Base-by-base conservation (phyloP, 2,113 vertebrate genomes). In the Nyctereutes procyonoides region DNA sequence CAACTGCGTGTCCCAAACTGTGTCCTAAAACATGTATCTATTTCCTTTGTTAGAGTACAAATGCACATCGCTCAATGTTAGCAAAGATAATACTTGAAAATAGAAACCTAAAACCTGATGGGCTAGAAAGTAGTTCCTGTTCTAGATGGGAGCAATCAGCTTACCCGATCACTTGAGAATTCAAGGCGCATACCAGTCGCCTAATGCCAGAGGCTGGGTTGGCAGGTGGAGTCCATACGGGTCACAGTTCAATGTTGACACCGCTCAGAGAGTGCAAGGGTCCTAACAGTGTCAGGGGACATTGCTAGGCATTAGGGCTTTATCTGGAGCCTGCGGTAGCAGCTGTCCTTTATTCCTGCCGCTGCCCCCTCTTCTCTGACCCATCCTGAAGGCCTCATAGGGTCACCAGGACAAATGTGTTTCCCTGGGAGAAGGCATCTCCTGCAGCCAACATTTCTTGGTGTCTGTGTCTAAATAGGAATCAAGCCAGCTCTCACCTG, bases 1-100 rank as follows among this genome's bases (percentile, higher is more conserved):
- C 58, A 60, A 58, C 4, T 38, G 9, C 38, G 89, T 86, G 4
- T 71, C 76, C 80, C 60, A 62, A 30, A 56, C 56, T 67, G 7
- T 55, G 62, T 76, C n/a, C 62, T 92, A 81, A 86, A 62, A 56
- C 26, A 88, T 5, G 19, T 5, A 63, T 38, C 22, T 84, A 0
- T 76, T 74, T 94, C 53, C 97, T 88, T 96, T 26, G 71, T 81
- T 88, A 6, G 51, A 16, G 51, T 67, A 80, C 24, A 65, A 43
- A n/a, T 8, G 74, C 5, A 32, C 24, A 30, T 32, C 58, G 16
- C 95, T 85, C 58, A 81, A 8, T 60, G 77, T 85, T 60, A 85
- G 76, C 14, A 76, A 88, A 90, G 11, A 24, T n/a, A 30, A 79
- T 11, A 53, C 16, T 58, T 93, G n/a, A 91, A 91, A 97, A 82